Percentiles rank a stretch among this genome's conserved stretches.
These are phyloP conservation scores for Mormyrops boulengeri DNA, from an alignment of 2,797 vertebrate genomes.

Conservation along the genomic window DNA sequence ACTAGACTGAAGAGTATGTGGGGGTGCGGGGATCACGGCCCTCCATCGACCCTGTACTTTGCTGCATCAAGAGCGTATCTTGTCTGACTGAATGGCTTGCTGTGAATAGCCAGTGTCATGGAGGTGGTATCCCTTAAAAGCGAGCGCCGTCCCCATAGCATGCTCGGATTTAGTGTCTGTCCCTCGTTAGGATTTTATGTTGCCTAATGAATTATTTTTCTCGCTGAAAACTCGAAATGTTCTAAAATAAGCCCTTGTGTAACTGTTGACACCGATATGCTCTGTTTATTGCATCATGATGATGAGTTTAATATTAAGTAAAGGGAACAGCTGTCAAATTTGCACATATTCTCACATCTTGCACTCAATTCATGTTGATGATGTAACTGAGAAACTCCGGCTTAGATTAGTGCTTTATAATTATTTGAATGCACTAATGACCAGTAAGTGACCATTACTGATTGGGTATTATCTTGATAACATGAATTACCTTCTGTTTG, in stretches of 20 bases:
- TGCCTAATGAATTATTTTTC: conserved; percentile 7
- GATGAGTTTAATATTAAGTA: conserved; percentile 4
- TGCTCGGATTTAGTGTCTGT: neutral
- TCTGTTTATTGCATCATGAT: conserved; percentile 12
- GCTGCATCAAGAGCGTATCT: conserved; percentile 13
- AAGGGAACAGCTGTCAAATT: neutral
- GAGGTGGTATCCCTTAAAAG: conserved; percentile 14
- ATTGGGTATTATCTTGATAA: neutral
- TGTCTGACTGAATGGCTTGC: conserved; percentile 28
- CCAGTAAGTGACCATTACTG: neutral
- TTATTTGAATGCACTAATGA: neutral
- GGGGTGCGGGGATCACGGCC: conserved; percentile 29
- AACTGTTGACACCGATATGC: neutral
- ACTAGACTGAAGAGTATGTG: conserved; percentile 23
- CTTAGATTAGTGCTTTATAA: neutral
- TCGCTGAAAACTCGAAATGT: neutral
- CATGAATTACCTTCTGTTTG: neutral
- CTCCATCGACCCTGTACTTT: conserved; percentile 31
- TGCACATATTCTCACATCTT: neutral
- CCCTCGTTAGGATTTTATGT: neutral
- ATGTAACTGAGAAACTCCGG: neutral
- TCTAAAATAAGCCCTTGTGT: neutral
- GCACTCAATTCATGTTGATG: neutral
- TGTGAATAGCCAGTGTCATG: conserved; percentile 29
- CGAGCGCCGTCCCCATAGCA: conserved; percentile 18